These are phyloP conservation scores for Ennomos erosarius DNA, from an alignment of 2,888 invertebrate genomes.

Conservation along the genomic window DNA sequence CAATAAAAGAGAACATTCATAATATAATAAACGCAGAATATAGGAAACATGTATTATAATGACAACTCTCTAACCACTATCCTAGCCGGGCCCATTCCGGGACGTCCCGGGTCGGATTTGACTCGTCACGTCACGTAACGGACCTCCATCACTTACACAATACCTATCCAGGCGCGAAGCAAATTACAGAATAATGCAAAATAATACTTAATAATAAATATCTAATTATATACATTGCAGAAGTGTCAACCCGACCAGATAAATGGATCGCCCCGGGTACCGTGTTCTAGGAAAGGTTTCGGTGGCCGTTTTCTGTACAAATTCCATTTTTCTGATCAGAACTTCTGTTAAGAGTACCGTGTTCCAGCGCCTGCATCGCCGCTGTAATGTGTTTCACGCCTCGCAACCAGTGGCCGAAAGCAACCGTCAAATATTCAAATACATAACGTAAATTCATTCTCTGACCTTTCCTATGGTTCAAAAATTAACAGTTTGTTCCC, in stretches of 20 bases:
- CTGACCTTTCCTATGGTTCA: constrained; percentile 16
- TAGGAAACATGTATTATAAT: constrained; percentile 79
- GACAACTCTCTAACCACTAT: constrained; percentile 65
- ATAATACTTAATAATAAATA: constrained; percentile 77
- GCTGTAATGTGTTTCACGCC: constrained; percentile 82
- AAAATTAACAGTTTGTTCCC: constrained; percentile 49
- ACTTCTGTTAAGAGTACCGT: constrained; percentile 14
- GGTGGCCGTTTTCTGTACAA: constrained; percentile 5
- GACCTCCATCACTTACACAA: constrained; percentile 38
- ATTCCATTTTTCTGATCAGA: constrained; percentile 24
- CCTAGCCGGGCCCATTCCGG: constrained; percentile 41
- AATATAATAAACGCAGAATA: constrained; percentile 83
- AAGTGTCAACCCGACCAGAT: constrained; percentile 26
- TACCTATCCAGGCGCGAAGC: constrained; percentile 67
- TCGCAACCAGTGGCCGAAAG: constrained; percentile 50
- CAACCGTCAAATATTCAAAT: constrained; percentile 39
- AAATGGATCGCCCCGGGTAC: constrained; percentile 6
- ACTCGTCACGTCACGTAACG: constrained; percentile 24
- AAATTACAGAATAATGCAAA: constrained; percentile 75
- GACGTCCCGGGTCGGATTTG: constrained; percentile 16
- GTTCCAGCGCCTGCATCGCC: constrained; percentile 34
- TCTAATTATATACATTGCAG: constrained; percentile 73
- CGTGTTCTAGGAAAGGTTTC: constrained; percentile 4
- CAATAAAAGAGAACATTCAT: constrained; percentile 83
- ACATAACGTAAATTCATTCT: constrained; percentile 40